Base-by-base conservation (phyloP, 1,140 invertebrate genomes). In the Hycleus phaleratus region DNA sequence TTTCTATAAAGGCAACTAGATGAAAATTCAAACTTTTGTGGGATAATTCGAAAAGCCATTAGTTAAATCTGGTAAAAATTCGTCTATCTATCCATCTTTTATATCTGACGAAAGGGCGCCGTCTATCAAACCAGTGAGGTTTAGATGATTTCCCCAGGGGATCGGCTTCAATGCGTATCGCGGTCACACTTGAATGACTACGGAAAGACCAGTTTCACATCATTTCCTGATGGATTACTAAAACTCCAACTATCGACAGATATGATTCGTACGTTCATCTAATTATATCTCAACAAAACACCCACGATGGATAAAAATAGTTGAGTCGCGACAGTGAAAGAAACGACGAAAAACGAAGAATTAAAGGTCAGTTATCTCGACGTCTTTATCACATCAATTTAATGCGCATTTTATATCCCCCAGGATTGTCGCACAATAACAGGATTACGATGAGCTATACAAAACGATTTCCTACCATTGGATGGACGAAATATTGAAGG, bases 131-230 rank as follows among this genome's bases (percentile, higher is more conserved):
- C 32, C 56, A 43, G 46, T 60, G 64, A 58, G 70, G 70, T 69
- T 71, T 70, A 67, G 65, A 67, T 72, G 70, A 72, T 72, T 72
- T 72, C 70, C 70, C 18, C 70, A 49, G 24, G 66, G 63, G 70
- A 56, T 46, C 56, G 59, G 61, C 63, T 64, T 63, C 61, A 66
- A 64, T 64, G 59, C 58, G 59, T 63, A 61, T 71, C 65, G 56
- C 65, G 68, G 69, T 69, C 69, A 72, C 70, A 69, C 68, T 72
- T 72, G 61, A 72, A 72, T 70, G 69, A 66, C 52, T 62, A 65
- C 66, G 61, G 64, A 71, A 71, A 69, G 69, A 63, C 60, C 68
- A 56, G 68, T 67, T 32, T 70, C 68, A 62, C 65, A 67, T 70
- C 68, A 67, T 70, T 70, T 70, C 68, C 68, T 70, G 68, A 70